Percentiles rank a stretch among this genome's conserved stretches.
Evolutionary conservation across 2,888 invertebrate species (phyloP).

Genomic region (Pristionchus japonicus): DNA sequence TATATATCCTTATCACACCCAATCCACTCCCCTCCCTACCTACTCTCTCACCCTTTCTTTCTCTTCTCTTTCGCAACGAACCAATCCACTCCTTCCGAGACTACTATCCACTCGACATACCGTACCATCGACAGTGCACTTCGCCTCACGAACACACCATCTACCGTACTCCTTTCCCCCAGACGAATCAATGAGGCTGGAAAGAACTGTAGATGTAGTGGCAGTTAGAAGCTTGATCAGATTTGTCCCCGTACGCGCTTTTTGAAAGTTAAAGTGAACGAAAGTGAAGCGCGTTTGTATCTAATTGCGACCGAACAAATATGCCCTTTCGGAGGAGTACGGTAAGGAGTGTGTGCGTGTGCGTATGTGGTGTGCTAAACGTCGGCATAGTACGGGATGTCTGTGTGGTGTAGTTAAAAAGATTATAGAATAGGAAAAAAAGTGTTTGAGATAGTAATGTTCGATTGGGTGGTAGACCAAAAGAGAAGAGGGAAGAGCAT

Average conservation of each 20-base stretch:
- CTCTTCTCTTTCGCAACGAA: background rate
- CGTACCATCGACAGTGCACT: constrained; percentile 4
- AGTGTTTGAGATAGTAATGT: background rate
- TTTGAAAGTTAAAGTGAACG: background rate
- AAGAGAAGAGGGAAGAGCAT: background rate
- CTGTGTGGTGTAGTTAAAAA: background rate
- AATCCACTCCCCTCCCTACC: background rate
- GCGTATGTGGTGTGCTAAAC: background rate
- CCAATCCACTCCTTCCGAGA: background rate
- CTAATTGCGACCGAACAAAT: background rate
- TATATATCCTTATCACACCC: constrained; percentile 32
- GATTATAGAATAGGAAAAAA: background rate
- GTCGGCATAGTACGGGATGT: background rate
- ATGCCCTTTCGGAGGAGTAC: constrained; percentile 16
- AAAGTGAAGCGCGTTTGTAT: background rate
- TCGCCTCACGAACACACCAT: background rate
- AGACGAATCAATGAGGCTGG: background rate
- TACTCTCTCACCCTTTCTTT: constrained; percentile 18
- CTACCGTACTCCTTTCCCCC: constrained; percentile 28
- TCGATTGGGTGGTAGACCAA: constrained; percentile 9
- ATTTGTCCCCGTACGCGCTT: constrained; percentile 4
- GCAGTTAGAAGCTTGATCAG: background rate
- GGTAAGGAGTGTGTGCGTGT: constrained; percentile 1
- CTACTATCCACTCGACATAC: background rate
- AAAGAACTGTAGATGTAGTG: background rate